These are phyloP conservation scores for Drosophila pectinifera DNA, from an alignment of 1,140 invertebrate genomes.

Conservation along the genomic window DNA sequence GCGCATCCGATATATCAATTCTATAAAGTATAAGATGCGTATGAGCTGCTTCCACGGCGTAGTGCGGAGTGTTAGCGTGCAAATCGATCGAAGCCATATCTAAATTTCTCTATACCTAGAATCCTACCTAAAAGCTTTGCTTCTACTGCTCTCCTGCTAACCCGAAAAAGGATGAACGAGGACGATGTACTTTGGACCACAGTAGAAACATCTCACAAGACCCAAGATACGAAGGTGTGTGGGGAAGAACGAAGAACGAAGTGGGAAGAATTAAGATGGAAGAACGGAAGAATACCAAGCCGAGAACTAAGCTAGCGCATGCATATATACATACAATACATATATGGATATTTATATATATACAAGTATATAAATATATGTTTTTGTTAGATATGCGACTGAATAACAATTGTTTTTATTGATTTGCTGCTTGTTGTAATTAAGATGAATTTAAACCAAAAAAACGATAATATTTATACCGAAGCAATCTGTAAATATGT, in stretches of 20 bases:
- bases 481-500: conserved; percentile 78
- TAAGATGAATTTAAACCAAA: conserved; percentile 68
- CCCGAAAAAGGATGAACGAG: conserved; percentile 1
- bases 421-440: conserved; percentile 82
- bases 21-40: conserved; percentile 38
- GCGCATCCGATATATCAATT: conserved; percentile 49
- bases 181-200: conserved; percentile 67
- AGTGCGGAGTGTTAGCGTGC: conserved; percentile 40
- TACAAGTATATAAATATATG: conserved; percentile 39
- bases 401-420: conserved; percentile 75
- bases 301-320: conserved; percentile 44
- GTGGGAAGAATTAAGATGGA: conserved; percentile 4
- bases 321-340: conserved; percentile 46
- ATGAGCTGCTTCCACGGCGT: conserved; percentile 39
- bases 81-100: conserved; percentile 54
- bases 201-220: conserved; percentile 63
- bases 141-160: conserved; percentile 54
- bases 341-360: conserved; percentile 47
- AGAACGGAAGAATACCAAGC: conserved; percentile 14
- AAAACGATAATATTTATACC: conserved; percentile 66
- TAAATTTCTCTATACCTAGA: conserved; percentile 56
- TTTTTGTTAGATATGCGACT: conserved; percentile 77
- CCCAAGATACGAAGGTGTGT: conserved; percentile 16
- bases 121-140: conserved; percentile 53
- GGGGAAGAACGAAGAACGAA: conserved; percentile 14